Conservation (phyloP, 2,797 vertebrate species). For the Tiaroga cobitis region DNA sequence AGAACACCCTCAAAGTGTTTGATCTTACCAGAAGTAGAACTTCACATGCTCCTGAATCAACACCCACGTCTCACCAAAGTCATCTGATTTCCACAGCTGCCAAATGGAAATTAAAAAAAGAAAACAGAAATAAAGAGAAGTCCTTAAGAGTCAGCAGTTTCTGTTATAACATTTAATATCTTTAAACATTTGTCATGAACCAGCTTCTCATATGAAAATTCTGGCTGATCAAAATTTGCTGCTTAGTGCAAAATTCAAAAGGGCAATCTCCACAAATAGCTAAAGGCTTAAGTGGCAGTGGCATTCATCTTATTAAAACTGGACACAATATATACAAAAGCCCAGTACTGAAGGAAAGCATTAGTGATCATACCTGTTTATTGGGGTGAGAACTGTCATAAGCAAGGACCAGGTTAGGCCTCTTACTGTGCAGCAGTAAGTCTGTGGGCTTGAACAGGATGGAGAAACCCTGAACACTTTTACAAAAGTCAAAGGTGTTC, state of each 20-base stretch:
- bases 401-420: constrained; percentile 86
- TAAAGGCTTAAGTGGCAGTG: constrained; percentile 24
- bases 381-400: constrained; percentile 93
- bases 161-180: not conserved
- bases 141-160: not conserved
- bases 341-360: not conserved
- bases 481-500: constrained; percentile 95
- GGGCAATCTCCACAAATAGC: constrained; percentile 3
- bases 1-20: not conserved
- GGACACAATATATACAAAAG: not conserved
- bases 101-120: constrained; percentile 39
- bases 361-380: constrained; percentile 82
- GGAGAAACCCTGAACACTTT: constrained; percentile 84
- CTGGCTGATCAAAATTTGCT: constrained; percentile 13
- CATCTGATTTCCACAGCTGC: constrained; percentile 97
- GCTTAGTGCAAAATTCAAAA: constrained; percentile 36
- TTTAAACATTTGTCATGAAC: constrained; percentile 30
- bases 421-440: constrained; percentile 87
- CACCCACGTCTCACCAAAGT: constrained; percentile 98
- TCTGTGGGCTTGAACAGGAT: constrained; percentile 92
- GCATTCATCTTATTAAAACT: not conserved
- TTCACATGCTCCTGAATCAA: constrained; percentile 98
- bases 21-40: constrained; percentile 92
- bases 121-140: not conserved
- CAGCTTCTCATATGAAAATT: constrained; percentile 8